A percentile compares a stretch with the other conserved stretches of the same genome.
These are phyloP conservation scores for Lamprotornis superbus DNA, from an alignment of 2,113 vertebrate genomes.

Conservation along the genomic window DNA sequence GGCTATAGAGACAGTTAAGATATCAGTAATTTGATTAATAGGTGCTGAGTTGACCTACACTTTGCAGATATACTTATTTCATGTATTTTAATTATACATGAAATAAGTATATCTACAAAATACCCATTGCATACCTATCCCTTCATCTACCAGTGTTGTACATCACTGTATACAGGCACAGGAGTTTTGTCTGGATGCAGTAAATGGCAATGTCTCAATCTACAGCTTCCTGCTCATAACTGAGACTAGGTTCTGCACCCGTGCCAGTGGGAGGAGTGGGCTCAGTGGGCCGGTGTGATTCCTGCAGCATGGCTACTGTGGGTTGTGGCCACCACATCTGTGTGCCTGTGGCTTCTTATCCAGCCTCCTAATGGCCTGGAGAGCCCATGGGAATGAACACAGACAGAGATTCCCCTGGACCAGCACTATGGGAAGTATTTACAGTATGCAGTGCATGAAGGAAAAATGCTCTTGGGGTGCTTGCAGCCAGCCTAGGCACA, in stretches of 20 bases:
- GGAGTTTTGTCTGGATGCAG: neutral
- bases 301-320: neutral
- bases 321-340: neutral
- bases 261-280: neutral
- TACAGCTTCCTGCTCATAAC: neutral
- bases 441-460: neutral
- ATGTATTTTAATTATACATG: neutral
- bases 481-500: neutral
- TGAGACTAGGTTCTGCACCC: neutral
- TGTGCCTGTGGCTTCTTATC: neutral
- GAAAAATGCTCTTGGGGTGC: neutral
- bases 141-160: accelerated
- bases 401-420: neutral
- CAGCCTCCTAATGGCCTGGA: neutral
- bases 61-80: too few species aligned
- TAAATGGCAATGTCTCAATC: neutral
- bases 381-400: neutral
- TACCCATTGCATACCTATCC: neutral
- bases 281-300: accelerated
- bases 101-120: neutral
- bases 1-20: neutral
- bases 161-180: neutral
- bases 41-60: neutral
- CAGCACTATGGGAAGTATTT: neutral
- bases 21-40: neutral